phyloP scores from a whole-genome alignment of 2,888 invertebrate genomes.

The Drepanosiphum platanoidis region DNA sequence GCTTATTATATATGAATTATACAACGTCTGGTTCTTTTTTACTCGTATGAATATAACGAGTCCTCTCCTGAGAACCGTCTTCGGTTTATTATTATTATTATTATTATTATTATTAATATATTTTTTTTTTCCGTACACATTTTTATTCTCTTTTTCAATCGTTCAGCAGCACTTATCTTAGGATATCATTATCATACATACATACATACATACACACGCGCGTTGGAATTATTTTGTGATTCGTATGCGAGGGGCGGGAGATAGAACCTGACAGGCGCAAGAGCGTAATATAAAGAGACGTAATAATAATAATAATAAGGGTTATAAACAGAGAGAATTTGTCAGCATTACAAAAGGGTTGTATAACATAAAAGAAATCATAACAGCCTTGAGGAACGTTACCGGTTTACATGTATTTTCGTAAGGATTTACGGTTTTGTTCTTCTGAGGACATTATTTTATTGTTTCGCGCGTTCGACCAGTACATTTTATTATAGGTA shows the following conservation, averaged over 20 bases:
- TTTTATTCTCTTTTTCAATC: constrained; percentile 40
- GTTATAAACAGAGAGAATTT: constrained; percentile 62
- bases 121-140: constrained; percentile 28
- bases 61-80: constrained; percentile 60
- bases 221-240: constrained; percentile 22
- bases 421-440: constrained; percentile 54
- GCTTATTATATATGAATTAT: constrained; percentile 58
- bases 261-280: constrained; percentile 50
- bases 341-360: constrained; percentile 62
- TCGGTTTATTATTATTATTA: constrained; percentile 51
- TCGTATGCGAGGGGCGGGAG: constrained; percentile 28
- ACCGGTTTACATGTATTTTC: constrained; percentile 59
- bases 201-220: neutral
- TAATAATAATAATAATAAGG: constrained; percentile 57
- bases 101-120: neutral
- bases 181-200: constrained; percentile 52
- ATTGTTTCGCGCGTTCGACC: constrained; percentile 49
- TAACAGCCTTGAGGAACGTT: constrained; percentile 52
- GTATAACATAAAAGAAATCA: constrained; percentile 54
- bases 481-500: constrained; percentile 30
- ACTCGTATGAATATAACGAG: constrained; percentile 56
- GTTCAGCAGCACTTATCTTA: constrained; percentile 54
- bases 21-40: constrained; percentile 55
- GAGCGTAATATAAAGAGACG: constrained; percentile 55
- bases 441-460: constrained; percentile 50